These are phyloP conservation scores for Corydoras maculifer DNA, from an alignment of 2,113 vertebrate species.

Conservation along the genomic window DNA sequence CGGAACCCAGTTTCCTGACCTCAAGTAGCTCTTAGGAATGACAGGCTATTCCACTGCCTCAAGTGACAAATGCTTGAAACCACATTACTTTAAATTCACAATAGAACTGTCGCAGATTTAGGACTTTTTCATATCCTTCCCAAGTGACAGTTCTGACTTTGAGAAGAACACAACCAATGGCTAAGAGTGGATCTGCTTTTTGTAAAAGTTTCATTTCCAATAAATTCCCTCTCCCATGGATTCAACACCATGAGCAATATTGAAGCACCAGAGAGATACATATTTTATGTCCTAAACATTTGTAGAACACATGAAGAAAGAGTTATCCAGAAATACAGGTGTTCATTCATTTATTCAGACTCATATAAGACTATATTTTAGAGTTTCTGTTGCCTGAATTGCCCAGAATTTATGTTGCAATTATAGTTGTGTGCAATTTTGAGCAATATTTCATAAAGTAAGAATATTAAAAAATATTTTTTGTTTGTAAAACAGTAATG, in stretches of 20 bases:
- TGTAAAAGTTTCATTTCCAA: slow-evolving; percentile 18
- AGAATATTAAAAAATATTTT: too few relatives aligned
- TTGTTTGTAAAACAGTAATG: too few relatives aligned
- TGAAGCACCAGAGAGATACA: neutral
- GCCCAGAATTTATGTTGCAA: too few relatives aligned
- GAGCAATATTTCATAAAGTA: too few relatives aligned
- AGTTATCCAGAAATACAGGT: too few relatives aligned
- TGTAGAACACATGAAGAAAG: too few relatives aligned
- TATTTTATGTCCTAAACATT: too few relatives aligned
- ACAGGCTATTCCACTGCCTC: slow-evolving; percentile 22
- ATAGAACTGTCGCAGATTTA: slow-evolving; percentile 6
- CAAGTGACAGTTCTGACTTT: slow-evolving; percentile 31
- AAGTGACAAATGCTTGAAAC: slow-evolving; percentile 16
- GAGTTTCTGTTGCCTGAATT: too few relatives aligned
- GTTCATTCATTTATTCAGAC: too few relatives aligned
- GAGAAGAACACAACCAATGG: slow-evolving; percentile 6
- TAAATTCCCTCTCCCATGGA: slow-evolving; percentile 18
- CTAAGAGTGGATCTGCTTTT: slow-evolving; percentile 22
- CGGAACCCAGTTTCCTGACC: slow-evolving; percentile 28
- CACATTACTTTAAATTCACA: slow-evolving; percentile 35
- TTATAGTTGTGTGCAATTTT: too few relatives aligned
- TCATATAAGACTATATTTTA: too few relatives aligned
- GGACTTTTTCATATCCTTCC: slow-evolving; percentile 23
- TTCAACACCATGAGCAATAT: slow-evolving; percentile 8
- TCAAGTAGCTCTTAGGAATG: slow-evolving; percentile 30